These are phyloP conservation scores for Rallus limicola DNA, from an alignment of 2,113 vertebrate species.

Conservation along the genomic window DNA sequence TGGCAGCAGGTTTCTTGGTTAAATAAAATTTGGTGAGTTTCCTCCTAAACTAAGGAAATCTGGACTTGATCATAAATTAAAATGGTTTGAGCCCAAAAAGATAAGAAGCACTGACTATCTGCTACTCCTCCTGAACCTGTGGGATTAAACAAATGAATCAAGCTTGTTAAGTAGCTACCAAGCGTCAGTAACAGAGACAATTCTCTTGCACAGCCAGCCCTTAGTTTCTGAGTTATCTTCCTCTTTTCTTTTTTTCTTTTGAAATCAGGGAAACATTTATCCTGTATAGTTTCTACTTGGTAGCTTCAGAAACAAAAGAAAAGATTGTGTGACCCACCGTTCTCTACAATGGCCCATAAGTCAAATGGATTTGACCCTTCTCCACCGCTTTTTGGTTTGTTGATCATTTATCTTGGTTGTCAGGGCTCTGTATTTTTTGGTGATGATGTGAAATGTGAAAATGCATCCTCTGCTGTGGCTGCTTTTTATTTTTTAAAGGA, in stretches of 20 bases:
- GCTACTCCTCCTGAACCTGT: neutral
- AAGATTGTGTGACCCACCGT: conserved; percentile 29
- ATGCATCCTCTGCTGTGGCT: conserved; percentile 29
- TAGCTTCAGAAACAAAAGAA: conserved; percentile 44
- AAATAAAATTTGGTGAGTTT: neutral
- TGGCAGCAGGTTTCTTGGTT: neutral
- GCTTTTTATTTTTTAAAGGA: conserved; percentile 44
- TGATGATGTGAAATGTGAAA: conserved; percentile 58
- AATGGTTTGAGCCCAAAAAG: neutral
- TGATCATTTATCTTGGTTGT: conserved; percentile 71
- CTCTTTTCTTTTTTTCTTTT: neutral
- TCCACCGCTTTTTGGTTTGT: conserved; percentile 43
- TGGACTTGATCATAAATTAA: neutral
- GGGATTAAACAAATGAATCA: neutral
- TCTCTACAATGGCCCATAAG: conserved; percentile 21
- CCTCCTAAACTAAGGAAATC: neutral
- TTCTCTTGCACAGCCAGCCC: neutral
- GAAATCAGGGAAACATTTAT: conserved; percentile 16
- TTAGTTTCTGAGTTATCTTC: neutral
- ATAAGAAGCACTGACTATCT: neutral
- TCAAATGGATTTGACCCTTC: conserved; percentile 67
- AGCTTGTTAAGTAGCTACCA: neutral
- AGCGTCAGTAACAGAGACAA: neutral
- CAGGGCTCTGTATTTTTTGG: conserved; percentile 53
- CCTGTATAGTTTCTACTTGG: neutral